These are phyloP conservation scores for Sphaeramia orbicularis DNA, from an alignment of 2,797 vertebrate species.

Conservation along the genomic window DNA sequence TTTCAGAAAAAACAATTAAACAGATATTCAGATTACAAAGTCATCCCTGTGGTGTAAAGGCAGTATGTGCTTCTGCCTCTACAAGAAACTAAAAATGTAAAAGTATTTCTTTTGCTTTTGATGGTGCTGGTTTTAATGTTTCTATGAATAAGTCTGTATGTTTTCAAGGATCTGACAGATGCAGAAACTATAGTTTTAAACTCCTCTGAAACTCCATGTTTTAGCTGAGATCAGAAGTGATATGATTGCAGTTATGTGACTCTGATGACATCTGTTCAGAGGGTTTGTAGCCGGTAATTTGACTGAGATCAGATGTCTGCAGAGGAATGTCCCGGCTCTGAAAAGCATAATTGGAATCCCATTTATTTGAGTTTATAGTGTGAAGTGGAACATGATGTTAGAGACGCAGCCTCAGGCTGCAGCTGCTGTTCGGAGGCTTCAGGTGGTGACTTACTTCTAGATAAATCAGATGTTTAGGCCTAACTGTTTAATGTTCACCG, in stretches of 20 bases:
- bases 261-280: conserved; percentile 40
- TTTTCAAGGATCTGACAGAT: too few relatives aligned
- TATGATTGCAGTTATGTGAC: conserved; percentile 2
- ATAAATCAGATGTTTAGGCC: not conserved
- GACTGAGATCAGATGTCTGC: conserved; percentile 31
- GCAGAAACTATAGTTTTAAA: too few relatives aligned
- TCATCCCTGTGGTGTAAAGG: too few relatives aligned
- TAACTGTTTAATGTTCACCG: not conserved
- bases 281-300: conserved; percentile 29
- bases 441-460: not conserved
- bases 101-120: too few relatives aligned
- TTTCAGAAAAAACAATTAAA: too few relatives aligned
- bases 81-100: too few relatives aligned
- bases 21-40: too few relatives aligned
- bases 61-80: too few relatives aligned
- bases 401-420: conserved; percentile 20
- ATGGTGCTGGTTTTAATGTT: too few relatives aligned
- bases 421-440: conserved; percentile 16
- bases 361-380: conserved; percentile 27
- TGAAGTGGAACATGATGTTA: conserved; percentile 40
- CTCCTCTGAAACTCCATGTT: too few relatives aligned
- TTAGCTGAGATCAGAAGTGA: not conserved
- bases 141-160: too few relatives aligned
- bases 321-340: conserved; percentile 41
- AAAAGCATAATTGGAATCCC: conserved; percentile 24